These are phyloP conservation scores for Barnardius zonarius DNA, from an alignment of 2,113 vertebrate species.

Conservation along the genomic window DNA sequence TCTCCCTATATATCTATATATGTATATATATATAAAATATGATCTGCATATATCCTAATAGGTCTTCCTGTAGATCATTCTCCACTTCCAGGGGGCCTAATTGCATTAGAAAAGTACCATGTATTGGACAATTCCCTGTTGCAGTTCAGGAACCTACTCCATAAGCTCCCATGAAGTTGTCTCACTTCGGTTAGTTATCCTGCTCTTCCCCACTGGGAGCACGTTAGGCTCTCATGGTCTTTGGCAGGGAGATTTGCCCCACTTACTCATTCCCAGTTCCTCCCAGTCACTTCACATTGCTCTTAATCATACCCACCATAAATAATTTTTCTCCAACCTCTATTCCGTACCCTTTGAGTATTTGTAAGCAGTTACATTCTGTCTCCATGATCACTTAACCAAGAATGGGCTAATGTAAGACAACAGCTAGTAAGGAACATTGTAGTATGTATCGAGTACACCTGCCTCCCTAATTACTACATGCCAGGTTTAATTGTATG, in stretches of 20 bases:
- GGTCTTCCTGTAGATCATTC: background rate
- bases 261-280: rapidly evolving
- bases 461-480: constrained; percentile 62
- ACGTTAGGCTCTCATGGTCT: rapidly evolving
- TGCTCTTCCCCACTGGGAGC: background rate
- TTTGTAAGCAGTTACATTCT: background rate
- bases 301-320: background rate
- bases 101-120: background rate
- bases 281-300: background rate
- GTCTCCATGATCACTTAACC: background rate
- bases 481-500: constrained; percentile 62
- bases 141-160: background rate
- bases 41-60: rapidly evolving
- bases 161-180: rapidly evolving
- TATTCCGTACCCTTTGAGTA: background rate
- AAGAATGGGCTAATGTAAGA: background rate
- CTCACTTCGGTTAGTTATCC: background rate
- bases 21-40: background rate
- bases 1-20: too few species aligned
- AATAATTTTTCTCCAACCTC: background rate
- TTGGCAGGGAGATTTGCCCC: background rate
- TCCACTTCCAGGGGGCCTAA: background rate
- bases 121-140: background rate
- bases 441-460: background rate
- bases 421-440: background rate